These are phyloP conservation scores for Lophotis ruficrista DNA, from an alignment of 2,113 vertebrate genomes.

Conservation along the genomic window DNA sequence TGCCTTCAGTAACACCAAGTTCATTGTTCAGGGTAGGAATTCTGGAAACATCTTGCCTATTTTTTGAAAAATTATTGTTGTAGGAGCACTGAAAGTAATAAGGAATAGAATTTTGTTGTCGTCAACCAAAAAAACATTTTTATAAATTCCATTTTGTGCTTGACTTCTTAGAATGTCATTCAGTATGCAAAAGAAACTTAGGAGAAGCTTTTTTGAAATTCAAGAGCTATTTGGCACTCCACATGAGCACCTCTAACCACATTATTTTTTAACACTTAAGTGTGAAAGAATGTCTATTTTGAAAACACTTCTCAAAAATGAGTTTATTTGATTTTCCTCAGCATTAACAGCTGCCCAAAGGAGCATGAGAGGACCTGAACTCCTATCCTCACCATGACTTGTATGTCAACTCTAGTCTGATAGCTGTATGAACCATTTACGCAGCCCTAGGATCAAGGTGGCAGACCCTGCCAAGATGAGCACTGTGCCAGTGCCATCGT, in stretches of 20 bases:
- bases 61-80: neutral
- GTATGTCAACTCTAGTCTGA: rapidly evolving
- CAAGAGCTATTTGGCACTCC: neutral
- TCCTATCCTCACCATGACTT: neutral
- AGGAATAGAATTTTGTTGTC: neutral
- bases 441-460: neutral
- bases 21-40: neutral
- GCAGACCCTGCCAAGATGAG: neutral
- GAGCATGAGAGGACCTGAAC: neutral
- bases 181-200: neutral
- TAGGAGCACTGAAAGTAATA: neutral
- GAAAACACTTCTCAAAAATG: neutral
- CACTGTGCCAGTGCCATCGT: rapidly evolving
- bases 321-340: neutral
- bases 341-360: neutral
- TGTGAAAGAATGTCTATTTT: neutral
- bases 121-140: neutral
- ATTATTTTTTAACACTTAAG: neutral
- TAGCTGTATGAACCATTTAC: neutral
- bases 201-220: neutral
- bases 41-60: neutral
- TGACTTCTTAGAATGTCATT: conserved; percentile 2
- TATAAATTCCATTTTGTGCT: neutral
- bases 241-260: neutral
- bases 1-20: neutral